Evolutionary conservation across 2,888 invertebrate species (phyloP).

Genomic region (Ennomos erosarius): DNA sequence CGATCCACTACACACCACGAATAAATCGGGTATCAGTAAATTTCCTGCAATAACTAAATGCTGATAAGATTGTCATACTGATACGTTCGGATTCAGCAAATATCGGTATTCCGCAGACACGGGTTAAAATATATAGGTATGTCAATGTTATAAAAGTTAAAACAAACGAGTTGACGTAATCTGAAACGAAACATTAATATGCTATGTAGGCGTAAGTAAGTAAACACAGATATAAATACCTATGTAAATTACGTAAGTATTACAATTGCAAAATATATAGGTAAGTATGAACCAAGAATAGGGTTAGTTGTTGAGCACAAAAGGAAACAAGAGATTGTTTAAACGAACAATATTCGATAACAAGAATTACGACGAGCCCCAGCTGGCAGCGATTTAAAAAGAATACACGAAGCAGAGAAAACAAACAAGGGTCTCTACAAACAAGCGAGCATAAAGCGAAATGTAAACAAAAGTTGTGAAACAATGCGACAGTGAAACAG

Average conservation of each 20-base stretch:
- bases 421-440: constrained; percentile 67
- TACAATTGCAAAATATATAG: constrained; percentile 41
- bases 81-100: constrained; percentile 5
- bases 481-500: constrained; percentile 79
- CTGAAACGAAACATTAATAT: constrained; percentile 35
- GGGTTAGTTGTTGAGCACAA: constrained; percentile 36
- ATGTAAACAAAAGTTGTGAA: constrained; percentile 78
- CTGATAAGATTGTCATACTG: constrained; percentile 11
- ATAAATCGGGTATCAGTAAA: constrained; percentile 10
- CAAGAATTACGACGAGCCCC: constrained; percentile 60
- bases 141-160: constrained; percentile 34
- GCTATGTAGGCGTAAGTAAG: constrained; percentile 36
- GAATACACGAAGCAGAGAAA: constrained; percentile 64
- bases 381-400: constrained; percentile 62
- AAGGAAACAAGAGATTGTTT: constrained; percentile 51
- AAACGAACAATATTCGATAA: constrained; percentile 62
- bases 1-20: constrained; percentile 15
- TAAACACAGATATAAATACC: constrained; percentile 38
- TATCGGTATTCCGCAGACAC: constrained; percentile 8
- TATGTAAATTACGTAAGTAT: too few species aligned
- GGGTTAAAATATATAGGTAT: constrained; percentile 44
- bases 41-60: constrained; percentile 24
- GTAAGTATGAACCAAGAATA: constrained; percentile 42
- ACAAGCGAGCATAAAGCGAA: constrained; percentile 70
- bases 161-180: constrained; percentile 47